Conservation (phyloP, 1,140 invertebrate species). For the Oryzaephilus surinamensis region DNA sequence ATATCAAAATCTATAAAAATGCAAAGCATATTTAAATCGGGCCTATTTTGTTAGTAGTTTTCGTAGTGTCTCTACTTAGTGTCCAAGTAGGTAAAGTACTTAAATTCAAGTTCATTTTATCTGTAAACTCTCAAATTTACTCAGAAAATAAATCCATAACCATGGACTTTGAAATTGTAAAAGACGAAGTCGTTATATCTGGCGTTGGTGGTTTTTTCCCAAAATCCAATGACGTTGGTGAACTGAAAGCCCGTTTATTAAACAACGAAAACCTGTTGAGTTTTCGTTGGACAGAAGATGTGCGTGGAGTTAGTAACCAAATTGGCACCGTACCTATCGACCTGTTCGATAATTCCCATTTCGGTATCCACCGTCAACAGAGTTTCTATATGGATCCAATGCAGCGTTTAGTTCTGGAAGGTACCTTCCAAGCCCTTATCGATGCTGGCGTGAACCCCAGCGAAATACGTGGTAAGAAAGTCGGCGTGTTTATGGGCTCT, state of each 20-base stretch:
- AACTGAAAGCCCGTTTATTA: conserved; percentile 30
- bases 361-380: conserved; percentile 38
- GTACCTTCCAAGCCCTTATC: conserved; percentile 38
- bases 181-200: conserved; percentile 35
- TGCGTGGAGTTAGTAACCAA: conserved; percentile 25
- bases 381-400: conserved; percentile 38
- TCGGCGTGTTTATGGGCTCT: conserved; percentile 58
- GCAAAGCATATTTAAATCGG: too few relatives aligned
- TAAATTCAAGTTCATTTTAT: too few relatives aligned
- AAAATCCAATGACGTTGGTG: conserved; percentile 28
- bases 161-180: conserved; percentile 19
- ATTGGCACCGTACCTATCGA: conserved; percentile 23
- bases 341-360: conserved; percentile 37
- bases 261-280: conserved; percentile 26
- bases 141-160: too few relatives aligned
- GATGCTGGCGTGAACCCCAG: conserved; percentile 47
- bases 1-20: too few relatives aligned
- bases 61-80: too few relatives aligned
- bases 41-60: too few relatives aligned
- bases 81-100: too few relatives aligned
- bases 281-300: conserved; percentile 27
- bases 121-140: too few relatives aligned
- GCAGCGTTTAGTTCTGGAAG: conserved; percentile 36
- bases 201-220: conserved; percentile 36
- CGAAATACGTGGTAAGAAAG: conserved; percentile 48